Percentiles rank a stretch among this genome's conserved stretches.
Conservation (phyloP, 1,140 invertebrate species). For the Bombus waltoni region DNA sequence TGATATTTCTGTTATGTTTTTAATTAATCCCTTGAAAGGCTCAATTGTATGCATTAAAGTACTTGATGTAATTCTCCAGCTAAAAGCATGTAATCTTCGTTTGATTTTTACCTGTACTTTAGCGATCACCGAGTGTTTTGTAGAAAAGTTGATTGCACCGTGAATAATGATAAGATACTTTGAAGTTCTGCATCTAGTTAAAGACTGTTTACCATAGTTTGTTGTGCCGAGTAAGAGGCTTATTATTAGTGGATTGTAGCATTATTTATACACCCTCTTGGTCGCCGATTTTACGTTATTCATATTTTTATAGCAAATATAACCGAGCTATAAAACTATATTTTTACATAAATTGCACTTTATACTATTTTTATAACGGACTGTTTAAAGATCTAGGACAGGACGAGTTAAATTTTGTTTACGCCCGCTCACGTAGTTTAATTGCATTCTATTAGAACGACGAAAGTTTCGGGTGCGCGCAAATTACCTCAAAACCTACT, state of each 20-base stretch:
- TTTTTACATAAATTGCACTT: background rate
- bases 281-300: background rate
- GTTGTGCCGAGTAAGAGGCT: background rate
- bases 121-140: background rate
- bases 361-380: background rate
- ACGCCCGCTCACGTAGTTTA: background rate
- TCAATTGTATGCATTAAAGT: no score
- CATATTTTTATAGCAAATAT: background rate
- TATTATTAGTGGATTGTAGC: background rate
- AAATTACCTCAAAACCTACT: background rate
- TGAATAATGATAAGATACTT: background rate
- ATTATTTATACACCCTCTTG: no score
- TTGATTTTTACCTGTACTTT: background rate
- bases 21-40: no score
- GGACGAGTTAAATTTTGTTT: background rate
- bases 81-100: background rate
- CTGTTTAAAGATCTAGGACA: background rate
- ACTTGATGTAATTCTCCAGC: background rate
- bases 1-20: no score
- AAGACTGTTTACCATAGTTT: background rate
- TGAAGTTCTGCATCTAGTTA: background rate
- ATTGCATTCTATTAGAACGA: constrained; percentile 11
- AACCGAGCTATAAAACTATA: no score
- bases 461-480: background rate
- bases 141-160: background rate